phyloP scores from a whole-genome alignment of 2,113 vertebrate species.

The Phycodurus eques region DNA sequence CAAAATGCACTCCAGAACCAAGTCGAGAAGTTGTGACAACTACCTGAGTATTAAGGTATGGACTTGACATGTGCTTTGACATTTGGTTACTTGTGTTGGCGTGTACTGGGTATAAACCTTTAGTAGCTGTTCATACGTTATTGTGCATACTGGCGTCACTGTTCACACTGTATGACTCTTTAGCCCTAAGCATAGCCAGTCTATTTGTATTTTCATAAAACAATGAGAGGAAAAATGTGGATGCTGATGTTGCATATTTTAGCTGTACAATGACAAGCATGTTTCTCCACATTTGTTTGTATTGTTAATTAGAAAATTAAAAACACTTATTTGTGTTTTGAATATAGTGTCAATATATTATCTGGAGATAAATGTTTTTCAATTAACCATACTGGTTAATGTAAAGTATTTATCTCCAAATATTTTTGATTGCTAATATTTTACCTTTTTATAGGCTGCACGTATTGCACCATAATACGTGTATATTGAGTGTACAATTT shows the following conservation, averaged over 20 bases:
- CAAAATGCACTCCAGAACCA: constrained; percentile 74
- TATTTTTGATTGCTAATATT: neutral
- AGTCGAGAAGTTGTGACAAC: constrained; percentile 70
- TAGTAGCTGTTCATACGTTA: neutral
- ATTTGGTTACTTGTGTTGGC: neutral
- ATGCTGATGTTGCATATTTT: neutral
- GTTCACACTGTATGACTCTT: constrained; percentile 4
- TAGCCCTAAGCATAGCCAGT: constrained; percentile 31
- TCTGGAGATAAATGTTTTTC: neutral
- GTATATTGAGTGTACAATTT: neutral
- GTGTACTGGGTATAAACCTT: neutral
- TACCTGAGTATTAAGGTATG: constrained; percentile 76
- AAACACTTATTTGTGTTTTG: neutral
- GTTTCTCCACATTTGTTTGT: neutral
- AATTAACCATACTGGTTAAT: neutral
- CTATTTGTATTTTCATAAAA: constrained; percentile 13
- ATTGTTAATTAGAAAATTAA: neutral
- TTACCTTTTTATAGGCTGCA: neutral
- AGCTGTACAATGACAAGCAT: neutral
- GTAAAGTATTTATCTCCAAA: neutral
- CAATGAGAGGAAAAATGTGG: neutral
- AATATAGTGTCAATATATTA: no score
- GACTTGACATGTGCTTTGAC: neutral
- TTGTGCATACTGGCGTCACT: constrained; percentile 5
- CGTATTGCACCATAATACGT: neutral